Percentiles rank a stretch among this genome's conserved stretches.
These are phyloP conservation scores for Dioctria rufipes DNA, from an alignment of 2,888 invertebrate genomes.

Conservation along the genomic window DNA sequence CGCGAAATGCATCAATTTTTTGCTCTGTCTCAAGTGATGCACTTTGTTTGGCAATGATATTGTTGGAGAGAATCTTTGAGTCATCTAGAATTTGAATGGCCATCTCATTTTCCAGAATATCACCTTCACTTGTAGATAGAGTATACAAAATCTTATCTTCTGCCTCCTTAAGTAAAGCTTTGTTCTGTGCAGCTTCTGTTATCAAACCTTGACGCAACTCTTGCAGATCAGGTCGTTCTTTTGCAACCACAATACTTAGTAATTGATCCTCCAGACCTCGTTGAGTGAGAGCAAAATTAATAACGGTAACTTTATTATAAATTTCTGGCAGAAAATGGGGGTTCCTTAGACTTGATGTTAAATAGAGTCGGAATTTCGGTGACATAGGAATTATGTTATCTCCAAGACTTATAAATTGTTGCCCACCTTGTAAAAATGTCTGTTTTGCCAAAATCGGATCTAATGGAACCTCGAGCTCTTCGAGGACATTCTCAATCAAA, in stretches of 20 bases:
- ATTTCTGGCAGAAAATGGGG: slow-evolving; percentile 92
- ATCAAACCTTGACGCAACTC: slow-evolving; percentile 86
- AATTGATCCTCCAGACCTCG: slow-evolving; percentile 90
- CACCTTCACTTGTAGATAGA: slow-evolving; percentile 85
- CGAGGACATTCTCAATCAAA: slow-evolving; percentile 88
- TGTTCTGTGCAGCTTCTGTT: slow-evolving; percentile 85
- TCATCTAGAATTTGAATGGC: slow-evolving; percentile 91
- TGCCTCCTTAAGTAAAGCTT: slow-evolving; percentile 84
- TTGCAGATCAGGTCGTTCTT: slow-evolving; percentile 91
- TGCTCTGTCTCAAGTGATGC: slow-evolving; percentile 86
- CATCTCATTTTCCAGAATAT: slow-evolving; percentile 91
- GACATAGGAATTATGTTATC: slow-evolving; percentile 88
- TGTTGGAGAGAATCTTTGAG: slow-evolving; percentile 85
- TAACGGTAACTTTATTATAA: slow-evolving; percentile 86
- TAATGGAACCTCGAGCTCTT: slow-evolving; percentile 88
- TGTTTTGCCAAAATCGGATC: slow-evolving; percentile 86
- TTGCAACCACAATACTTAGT: slow-evolving; percentile 88
- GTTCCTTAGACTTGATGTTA: slow-evolving; percentile 91
- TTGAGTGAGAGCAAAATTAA: slow-evolving; percentile 86
- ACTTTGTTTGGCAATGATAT: slow-evolving; percentile 88
- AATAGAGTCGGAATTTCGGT: slow-evolving; percentile 84
- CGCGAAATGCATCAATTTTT: slow-evolving; percentile 87
- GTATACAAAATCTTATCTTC: slow-evolving; percentile 92
- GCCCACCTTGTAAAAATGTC: slow-evolving; percentile 84
- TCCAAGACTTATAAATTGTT: slow-evolving; percentile 85